phyloP scores from a whole-genome alignment of 64 coral and sea anemone species.

The Porites lutea region DNA sequence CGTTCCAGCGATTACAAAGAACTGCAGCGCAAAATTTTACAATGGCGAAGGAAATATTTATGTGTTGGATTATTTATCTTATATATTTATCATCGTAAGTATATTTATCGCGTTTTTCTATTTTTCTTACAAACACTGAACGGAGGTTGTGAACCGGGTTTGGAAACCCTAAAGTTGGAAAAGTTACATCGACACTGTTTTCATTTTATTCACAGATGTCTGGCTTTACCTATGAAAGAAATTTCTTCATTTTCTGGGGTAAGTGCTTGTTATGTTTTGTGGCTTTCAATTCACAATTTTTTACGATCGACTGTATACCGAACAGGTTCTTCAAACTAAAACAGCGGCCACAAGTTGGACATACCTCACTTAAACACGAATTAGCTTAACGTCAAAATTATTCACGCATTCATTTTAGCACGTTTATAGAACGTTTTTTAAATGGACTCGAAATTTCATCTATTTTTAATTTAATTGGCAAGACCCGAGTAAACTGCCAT shows the following conservation, averaged over 20 bases:
- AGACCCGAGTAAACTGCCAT: neutral
- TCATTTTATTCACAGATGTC: constrained; percentile 24
- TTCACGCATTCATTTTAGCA: neutral
- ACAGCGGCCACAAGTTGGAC: neutral
- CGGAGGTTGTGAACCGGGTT: too few relatives aligned
- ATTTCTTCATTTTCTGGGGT: neutral
- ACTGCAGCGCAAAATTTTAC: neutral
- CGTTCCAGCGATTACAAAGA: neutral
- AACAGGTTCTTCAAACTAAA: constrained; percentile 2
- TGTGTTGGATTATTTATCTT: neutral
- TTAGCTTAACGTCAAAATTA: neutral
- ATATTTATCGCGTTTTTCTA: neutral
- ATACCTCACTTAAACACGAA: neutral
- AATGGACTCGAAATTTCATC: neutral
- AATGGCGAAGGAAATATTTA: neutral
- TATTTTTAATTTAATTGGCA: neutral
- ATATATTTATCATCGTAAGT: constrained; percentile 30
- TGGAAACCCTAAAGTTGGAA: neutral
- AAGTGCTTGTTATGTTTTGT: neutral
- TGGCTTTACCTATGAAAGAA: constrained; percentile 1
- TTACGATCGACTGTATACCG: constrained; percentile 20
- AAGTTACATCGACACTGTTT: neutral
- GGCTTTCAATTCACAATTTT: neutral
- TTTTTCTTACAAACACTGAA: neutral
- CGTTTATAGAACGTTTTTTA: neutral